Evolutionary conservation across 2,888 invertebrate genomes (phyloP).

Genomic region (Dyspetes luteomarginatus): DNA sequence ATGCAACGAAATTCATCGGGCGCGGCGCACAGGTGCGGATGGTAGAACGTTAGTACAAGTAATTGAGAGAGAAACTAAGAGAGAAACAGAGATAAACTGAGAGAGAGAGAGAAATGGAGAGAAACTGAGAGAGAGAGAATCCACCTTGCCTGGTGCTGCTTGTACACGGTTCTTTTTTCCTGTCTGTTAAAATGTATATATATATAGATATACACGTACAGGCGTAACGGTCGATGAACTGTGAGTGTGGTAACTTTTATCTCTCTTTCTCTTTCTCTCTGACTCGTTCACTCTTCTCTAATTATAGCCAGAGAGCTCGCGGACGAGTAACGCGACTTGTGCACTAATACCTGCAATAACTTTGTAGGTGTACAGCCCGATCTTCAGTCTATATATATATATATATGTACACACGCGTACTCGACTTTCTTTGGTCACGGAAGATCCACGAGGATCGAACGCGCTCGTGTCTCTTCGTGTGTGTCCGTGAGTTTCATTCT

Average conservation of each 20-base stretch:
- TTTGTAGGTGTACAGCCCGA: constrained; percentile 18
- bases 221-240: constrained; percentile 71
- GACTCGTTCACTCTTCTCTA: constrained; percentile 64
- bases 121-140: constrained; percentile 29
- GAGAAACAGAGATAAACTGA: no score
- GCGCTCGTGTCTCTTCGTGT: not conserved
- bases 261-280: constrained; percentile 36
- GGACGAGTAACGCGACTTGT: constrained; percentile 64
- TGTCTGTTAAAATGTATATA: constrained; percentile 52
- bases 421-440: constrained; percentile 61
- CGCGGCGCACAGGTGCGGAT: constrained; percentile 63
- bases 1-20: constrained; percentile 62
- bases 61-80: no score
- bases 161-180: constrained; percentile 56
- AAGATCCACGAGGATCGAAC: not conserved
- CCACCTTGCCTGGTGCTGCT: constrained; percentile 34
- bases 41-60: constrained; percentile 39
- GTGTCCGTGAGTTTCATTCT: not conserved
- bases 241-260: constrained; percentile 68
- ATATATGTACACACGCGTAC: constrained; percentile 22
- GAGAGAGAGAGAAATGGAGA: not conserved
- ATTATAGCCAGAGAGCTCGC: constrained; percentile 64
- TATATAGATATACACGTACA: constrained; percentile 63
- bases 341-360: constrained; percentile 35
- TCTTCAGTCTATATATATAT: no score